A percentile compares a stretch with the other conserved stretches of the same genome.
These are phyloP conservation scores for Lophius piscatorius DNA, from an alignment of 2,113 vertebrate genomes.

Conservation along the genomic window DNA sequence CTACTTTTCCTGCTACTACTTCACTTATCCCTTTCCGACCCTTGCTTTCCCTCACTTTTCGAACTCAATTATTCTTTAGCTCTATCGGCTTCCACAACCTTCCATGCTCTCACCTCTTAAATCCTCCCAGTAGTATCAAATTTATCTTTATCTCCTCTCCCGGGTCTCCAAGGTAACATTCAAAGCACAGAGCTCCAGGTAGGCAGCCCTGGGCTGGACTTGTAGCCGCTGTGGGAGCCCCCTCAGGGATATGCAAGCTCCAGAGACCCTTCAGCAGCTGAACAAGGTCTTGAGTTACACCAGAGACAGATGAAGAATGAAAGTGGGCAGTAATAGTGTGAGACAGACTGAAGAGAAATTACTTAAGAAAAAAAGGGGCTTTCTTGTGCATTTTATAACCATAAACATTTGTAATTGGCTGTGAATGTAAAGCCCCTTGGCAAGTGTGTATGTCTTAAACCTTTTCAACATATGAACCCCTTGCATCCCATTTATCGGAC, in stretches of 20 bases:
- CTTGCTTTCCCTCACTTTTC: slow-evolving; percentile 22
- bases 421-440: slow-evolving; percentile 3
- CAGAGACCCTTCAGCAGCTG: slow-evolving; percentile 49
- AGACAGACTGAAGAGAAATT: not conserved
- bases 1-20: slow-evolving; percentile 8
- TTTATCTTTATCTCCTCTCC: slow-evolving; percentile 59
- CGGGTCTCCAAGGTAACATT: slow-evolving; percentile 54
- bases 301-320: slow-evolving; percentile 22
- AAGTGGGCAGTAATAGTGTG: slow-evolving; percentile 7
- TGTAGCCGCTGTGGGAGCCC: slow-evolving; percentile 52
- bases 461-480: slow-evolving; percentile 23
- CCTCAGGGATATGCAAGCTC: slow-evolving; percentile 62
- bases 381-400: slow-evolving; percentile 10
- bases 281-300: slow-evolving; percentile 26
- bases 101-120: slow-evolving; percentile 42
- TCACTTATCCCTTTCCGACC: slow-evolving; percentile 21
- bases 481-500: slow-evolving; percentile 34
- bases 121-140: slow-evolving; percentile 68
- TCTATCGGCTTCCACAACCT: slow-evolving; percentile 51
- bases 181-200: slow-evolving; percentile 54
- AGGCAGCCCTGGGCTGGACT: slow-evolving; percentile 60
- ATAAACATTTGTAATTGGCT: slow-evolving; percentile 7
- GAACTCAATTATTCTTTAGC: slow-evolving; percentile 23
- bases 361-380: not conserved
- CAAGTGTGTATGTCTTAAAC: slow-evolving; percentile 3